Base-by-base conservation (phyloP, 2,888 invertebrate species). In the Gastracanthus pulcherrimus region DNA sequence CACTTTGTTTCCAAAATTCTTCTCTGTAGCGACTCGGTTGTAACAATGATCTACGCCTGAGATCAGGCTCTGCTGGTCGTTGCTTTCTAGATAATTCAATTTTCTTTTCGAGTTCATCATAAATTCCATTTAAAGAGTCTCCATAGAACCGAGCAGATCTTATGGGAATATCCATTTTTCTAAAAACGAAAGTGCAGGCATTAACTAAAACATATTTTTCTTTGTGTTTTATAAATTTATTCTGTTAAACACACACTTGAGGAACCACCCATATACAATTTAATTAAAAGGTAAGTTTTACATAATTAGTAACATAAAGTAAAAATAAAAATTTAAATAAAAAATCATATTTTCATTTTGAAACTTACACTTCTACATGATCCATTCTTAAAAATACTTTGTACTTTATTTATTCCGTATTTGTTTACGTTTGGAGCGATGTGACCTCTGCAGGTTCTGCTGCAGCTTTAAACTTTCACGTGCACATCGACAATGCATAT, bases 1-100 rank as follows among this genome's bases (percentile, higher is more conserved):
- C 90, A 1, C 86, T 86, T 86, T 93, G 93, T 77, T 90, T 92
- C 16, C 84, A 83, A 86, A 92, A 93, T 77, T 91, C 89, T 83
- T 84, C 84, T 92, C 92, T 92, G 67, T 87, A 88, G 11, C 86
- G 80, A 7, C 89, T 85, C 4, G 92, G 92, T 7, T 91, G 91
- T 5, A 89, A 74, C 38, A 92, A 82, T 26, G 84, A 84, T 29
- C 82, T 76, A 0, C 86, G 88, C 86, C 87, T 88, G 29, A 82
- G 77, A 51, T 82, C 48, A 7, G 34, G 13, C 31, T 71, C 16
- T 23, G 31, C 48, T 36, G 75, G 55, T 29, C 26, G 11, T 34
- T 31, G 16, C 48, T 76, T 80, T 51, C 31, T 83, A 23, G 23
- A n/a, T 34, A 67, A 1, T 66, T 81, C 77, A 55, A 81, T 81